A percentile compares a stretch with the other conserved stretches of the same genome.
Evolutionary conservation across 2,888 invertebrate species (phyloP).

Genomic region (Euzophera pinguis): DNA sequence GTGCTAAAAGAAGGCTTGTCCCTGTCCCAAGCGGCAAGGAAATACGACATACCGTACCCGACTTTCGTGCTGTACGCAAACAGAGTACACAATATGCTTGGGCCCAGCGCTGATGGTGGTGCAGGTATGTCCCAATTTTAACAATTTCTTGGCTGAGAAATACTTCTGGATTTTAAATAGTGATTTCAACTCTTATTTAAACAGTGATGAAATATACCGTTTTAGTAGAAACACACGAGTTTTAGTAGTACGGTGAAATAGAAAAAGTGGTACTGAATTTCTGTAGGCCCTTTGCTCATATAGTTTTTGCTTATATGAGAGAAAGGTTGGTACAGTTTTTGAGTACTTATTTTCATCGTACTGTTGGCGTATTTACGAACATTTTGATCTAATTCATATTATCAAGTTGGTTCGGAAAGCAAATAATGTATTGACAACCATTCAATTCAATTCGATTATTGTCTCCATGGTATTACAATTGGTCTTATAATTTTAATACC

Average conservation of each 20-base stretch:
- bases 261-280: neutral
- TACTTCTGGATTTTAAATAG: neutral
- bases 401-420: too few relatives aligned
- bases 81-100: constrained; percentile 95
- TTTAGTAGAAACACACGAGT: too few relatives aligned
- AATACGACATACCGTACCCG: constrained; percentile 96
- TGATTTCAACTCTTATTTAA: neutral
- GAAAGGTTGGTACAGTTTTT: neutral
- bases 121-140: constrained; percentile 80
- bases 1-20: constrained; percentile 94
- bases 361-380: too few relatives aligned
- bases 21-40: constrained; percentile 93
- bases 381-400: too few relatives aligned
- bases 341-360: too few relatives aligned
- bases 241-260: neutral
- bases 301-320: neutral
- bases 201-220: too few relatives aligned
- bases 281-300: neutral
- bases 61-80: constrained; percentile 96
- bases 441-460: too few relatives aligned
- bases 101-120: constrained; percentile 94
- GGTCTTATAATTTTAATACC: too few relatives aligned
- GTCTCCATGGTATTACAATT: too few relatives aligned
- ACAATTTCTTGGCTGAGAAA: neutral
- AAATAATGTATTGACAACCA: too few relatives aligned